Percentiles rank a stretch among this genome's conserved stretches.
Conservation (phyloP, 2,797 vertebrate genomes). For the Morelia viridis region DNA sequence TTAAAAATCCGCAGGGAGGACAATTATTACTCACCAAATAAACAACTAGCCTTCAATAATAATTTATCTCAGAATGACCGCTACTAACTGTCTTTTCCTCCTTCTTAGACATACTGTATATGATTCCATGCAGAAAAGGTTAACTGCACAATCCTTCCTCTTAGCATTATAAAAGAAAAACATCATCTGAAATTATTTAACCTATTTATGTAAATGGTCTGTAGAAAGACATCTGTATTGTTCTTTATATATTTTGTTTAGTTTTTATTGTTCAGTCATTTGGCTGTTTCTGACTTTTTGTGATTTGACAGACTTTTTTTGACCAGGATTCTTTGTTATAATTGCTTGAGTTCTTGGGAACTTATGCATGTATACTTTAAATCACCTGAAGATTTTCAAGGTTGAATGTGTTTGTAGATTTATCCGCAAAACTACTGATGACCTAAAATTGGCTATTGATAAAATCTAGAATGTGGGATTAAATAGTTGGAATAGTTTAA, state of each 20-base stretch:
- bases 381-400: not conserved
- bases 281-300: not conserved
- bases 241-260: not conserved
- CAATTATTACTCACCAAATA: not conserved
- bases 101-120: not conserved
- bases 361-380: not conserved
- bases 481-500: conserved; percentile 59
- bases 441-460: conserved; percentile 51
- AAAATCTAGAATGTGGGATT: conserved; percentile 51
- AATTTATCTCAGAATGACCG: not conserved
- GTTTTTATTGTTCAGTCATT: not conserved
- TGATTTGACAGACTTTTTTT: not conserved
- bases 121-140: not conserved
- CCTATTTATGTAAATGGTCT: not conserved
- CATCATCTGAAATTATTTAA: not conserved
- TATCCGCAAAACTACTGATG: conserved; percentile 43
- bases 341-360: not conserved
- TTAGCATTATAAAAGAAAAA: not conserved
- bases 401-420: not conserved
- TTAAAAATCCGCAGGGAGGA: too few species aligned
- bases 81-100: not conserved
- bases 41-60: not conserved
- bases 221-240: not conserved
- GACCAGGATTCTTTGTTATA: not conserved
- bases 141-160: not conserved